Evolutionary conservation across 2,113 vertebrate species (phyloP).

Genomic region (Megaleporinus macrocephalus): DNA sequence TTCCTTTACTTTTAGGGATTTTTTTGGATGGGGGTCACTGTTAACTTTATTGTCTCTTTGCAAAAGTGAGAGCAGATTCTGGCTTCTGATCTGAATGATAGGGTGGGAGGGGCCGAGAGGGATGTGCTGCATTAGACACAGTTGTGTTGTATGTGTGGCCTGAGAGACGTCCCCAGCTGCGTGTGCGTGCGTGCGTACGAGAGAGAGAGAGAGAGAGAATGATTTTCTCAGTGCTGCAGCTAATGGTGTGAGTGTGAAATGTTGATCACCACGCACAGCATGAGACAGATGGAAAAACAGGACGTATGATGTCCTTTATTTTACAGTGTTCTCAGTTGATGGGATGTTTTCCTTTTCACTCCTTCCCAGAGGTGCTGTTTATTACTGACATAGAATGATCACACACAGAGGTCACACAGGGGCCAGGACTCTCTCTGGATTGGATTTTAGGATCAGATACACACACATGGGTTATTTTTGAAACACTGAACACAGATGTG

Average conservation of each 20-base stretch:
- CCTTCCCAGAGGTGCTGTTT: slow-evolving; percentile 22
- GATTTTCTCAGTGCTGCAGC: neutral
- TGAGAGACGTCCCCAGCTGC: neutral
- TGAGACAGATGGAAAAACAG: slow-evolving; percentile 13
- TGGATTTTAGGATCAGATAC: neutral
- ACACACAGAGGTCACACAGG: neutral
- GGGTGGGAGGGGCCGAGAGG: neutral
- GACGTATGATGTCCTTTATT: neutral
- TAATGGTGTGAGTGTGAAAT: neutral
- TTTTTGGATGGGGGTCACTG: neutral
- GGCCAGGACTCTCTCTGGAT: neutral
- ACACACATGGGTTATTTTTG: neutral
- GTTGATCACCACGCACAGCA: slow-evolving; percentile 15
- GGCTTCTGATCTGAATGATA: slow-evolving; percentile 13
- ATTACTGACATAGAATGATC: neutral
- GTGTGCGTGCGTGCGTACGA: neutral
- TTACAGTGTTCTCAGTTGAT: slow-evolving; percentile 20
- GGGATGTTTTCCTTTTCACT: neutral
- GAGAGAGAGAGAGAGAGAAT: neutral
- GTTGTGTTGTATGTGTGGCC: slow-evolving; percentile 9
- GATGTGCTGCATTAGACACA: slow-evolving; percentile 26
- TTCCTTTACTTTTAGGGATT: neutral
- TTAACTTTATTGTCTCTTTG: slow-evolving; percentile 8
- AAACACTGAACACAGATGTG: neutral
- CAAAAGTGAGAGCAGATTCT: slow-evolving; percentile 5